Percentiles rank a stretch among this genome's conserved stretches.
These are phyloP conservation scores for Cossypha dichroa DNA, from an alignment of 2,797 vertebrate species.

Conservation along the genomic window DNA sequence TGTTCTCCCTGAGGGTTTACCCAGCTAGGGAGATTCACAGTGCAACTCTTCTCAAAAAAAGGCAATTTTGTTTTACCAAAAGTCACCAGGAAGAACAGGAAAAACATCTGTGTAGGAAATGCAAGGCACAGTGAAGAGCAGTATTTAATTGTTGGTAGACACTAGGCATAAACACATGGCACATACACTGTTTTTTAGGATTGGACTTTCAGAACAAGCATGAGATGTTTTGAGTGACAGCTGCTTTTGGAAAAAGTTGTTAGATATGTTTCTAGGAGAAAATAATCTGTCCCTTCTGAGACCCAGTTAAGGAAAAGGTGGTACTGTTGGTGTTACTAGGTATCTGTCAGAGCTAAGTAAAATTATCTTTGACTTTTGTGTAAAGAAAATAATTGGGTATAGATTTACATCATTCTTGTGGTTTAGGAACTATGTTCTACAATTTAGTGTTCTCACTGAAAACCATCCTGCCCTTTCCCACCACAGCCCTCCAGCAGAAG, in stretches of 20 bases:
- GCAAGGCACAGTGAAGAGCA: rapidly evolving
- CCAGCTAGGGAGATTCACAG: not conserved
- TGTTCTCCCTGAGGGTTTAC: not conserved
- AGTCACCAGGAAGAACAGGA: not conserved
- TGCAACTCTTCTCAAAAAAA: not conserved
- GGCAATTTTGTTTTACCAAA: not conserved
- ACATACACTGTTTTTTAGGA: not conserved
- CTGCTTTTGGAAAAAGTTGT: not conserved
- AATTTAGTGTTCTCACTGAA: not conserved
- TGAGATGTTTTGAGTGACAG: not conserved
- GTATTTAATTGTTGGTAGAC: not conserved
- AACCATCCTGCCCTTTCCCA: not conserved
- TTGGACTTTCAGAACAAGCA: not conserved
- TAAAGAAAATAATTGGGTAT: not conserved
- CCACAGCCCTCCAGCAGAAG: not conserved
- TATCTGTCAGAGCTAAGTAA: not conserved
- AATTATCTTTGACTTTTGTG: not conserved
- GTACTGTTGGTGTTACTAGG: not conserved
- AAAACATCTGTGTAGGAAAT: not conserved
- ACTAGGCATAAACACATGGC: not conserved
- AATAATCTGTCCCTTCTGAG: not conserved
- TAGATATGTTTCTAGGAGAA: not conserved
- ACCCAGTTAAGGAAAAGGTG: not conserved
- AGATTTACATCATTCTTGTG: not conserved
- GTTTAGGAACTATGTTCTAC: not conserved